Percentiles rank a stretch among this genome's conserved stretches.
Conservation (phyloP, 2,113 vertebrate species). For the Heloderma charlesbogerti region DNA sequence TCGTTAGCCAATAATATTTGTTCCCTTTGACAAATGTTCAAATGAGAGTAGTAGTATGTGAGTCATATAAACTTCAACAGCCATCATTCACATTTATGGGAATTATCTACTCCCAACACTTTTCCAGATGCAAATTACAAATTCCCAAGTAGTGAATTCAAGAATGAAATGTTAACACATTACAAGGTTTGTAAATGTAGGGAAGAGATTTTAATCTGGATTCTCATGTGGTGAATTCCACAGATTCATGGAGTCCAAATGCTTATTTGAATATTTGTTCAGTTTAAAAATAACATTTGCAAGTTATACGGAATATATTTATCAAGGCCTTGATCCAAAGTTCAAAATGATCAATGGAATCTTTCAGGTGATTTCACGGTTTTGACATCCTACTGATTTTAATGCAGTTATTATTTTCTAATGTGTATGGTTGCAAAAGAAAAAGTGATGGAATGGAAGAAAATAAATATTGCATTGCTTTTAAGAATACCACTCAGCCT, state of each 20-base stretch:
- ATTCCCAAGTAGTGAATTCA: not conserved
- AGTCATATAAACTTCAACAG: not conserved
- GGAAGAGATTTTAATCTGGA: conserved; percentile 4
- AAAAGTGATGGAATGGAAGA: not conserved
- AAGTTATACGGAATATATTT: conserved; percentile 11
- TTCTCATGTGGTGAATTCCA: conserved; percentile 2
- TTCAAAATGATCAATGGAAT: not conserved
- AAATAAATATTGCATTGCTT: not conserved
- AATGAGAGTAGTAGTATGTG: not conserved
- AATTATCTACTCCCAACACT: not conserved
- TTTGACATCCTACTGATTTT: not conserved
- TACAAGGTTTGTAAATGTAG: not conserved
- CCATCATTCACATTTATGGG: not conserved
- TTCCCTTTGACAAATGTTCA: not conserved
- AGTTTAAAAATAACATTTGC: conserved; percentile 20
- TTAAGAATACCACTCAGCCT: conserved; percentile 11
- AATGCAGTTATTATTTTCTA: not conserved
- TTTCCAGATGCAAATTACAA: not conserved
- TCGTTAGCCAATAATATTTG: not conserved
- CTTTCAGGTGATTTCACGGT: not conserved
- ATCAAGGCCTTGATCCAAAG: conserved; percentile 15
- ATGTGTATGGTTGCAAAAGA: not conserved
- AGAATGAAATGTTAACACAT: not conserved
- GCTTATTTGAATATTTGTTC: conserved; percentile 2
- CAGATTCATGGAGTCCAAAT: not conserved